These are phyloP conservation scores for Polietes domitor DNA, from an alignment of 2,888 invertebrate genomes.

Conservation along the genomic window DNA sequence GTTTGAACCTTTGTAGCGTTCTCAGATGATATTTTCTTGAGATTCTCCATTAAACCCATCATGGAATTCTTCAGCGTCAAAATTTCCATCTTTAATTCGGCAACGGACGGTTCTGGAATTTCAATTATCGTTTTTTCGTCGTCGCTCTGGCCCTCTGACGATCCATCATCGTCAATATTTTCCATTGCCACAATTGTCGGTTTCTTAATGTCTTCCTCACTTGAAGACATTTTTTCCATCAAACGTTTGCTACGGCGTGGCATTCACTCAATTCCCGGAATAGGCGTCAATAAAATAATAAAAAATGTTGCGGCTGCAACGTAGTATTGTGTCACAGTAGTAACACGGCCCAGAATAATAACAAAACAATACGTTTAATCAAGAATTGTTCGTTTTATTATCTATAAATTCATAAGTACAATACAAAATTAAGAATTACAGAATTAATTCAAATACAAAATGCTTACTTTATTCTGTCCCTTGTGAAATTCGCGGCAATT, in stretches of 20 bases:
- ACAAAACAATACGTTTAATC: too few relatives aligned
- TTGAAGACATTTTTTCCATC: conserved; percentile 7
- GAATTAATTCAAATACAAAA: too few relatives aligned
- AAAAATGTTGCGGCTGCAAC: too few relatives aligned
- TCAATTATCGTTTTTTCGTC: conserved; percentile 35
- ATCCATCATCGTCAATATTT: background rate
- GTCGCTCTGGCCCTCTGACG: conserved; percentile 25
- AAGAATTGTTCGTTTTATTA: too few relatives aligned
- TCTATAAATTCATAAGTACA: too few relatives aligned
- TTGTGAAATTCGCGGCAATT: too few relatives aligned
- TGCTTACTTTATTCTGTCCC: too few relatives aligned
- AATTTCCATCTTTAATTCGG: conserved; percentile 19
- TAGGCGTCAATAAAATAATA: too few relatives aligned
- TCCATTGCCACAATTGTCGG: background rate
- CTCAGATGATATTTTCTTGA: background rate
- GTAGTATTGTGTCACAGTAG: too few relatives aligned
- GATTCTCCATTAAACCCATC: background rate
- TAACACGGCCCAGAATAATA: too few relatives aligned
- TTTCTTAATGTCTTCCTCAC: background rate
- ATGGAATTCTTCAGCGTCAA: conserved; percentile 16
- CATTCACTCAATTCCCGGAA: conserved; percentile 24
- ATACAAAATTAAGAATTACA: too few relatives aligned
- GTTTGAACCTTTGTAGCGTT: background rate
- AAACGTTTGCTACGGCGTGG: conserved; percentile 28
- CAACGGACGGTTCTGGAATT: background rate